These are phyloP conservation scores for Ictalurus punctatus DNA, from an alignment of 2,113 vertebrate genomes.

Conservation along the genomic window DNA sequence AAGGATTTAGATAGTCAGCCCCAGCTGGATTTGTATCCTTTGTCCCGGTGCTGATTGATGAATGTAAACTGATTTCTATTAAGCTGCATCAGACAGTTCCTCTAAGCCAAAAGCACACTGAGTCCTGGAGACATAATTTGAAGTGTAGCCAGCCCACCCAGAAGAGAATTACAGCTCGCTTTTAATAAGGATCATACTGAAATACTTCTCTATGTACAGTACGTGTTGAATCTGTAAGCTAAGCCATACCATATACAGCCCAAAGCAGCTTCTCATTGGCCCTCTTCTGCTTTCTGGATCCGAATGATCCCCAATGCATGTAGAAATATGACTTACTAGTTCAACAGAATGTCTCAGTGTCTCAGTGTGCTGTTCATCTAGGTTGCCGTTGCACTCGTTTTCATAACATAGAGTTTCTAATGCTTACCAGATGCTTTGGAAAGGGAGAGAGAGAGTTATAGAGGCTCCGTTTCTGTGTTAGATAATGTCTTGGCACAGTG, in stretches of 20 bases:
- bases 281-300: conserved; percentile 55
- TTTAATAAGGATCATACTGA: conserved; percentile 58
- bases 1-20: conserved; percentile 27
- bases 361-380: conserved; percentile 64
- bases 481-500: conserved; percentile 75
- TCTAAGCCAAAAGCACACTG: conserved; percentile 52
- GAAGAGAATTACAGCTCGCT: conserved; percentile 60
- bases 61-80: conserved; percentile 40
- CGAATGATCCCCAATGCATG: conserved; percentile 51
- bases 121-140: conserved; percentile 56
- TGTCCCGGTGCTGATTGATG: conserved; percentile 32
- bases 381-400: conserved; percentile 67
- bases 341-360: conserved; percentile 62
- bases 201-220: conserved; percentile 45
- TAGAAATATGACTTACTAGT: conserved; percentile 61
- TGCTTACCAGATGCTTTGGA: conserved; percentile 75
- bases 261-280: neutral
- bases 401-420: conserved; percentile 71
- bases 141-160: conserved; percentile 69
- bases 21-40: conserved; percentile 41
- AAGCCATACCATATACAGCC: conserved; percentile 26
- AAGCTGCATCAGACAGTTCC: conserved; percentile 28
- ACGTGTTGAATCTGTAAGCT: conserved; percentile 18
- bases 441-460: conserved; percentile 59
- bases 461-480: conserved; percentile 64